phyloP scores from a whole-genome alignment of 2,888 invertebrate genomes.

The Nemotelus pantherinus region DNA sequence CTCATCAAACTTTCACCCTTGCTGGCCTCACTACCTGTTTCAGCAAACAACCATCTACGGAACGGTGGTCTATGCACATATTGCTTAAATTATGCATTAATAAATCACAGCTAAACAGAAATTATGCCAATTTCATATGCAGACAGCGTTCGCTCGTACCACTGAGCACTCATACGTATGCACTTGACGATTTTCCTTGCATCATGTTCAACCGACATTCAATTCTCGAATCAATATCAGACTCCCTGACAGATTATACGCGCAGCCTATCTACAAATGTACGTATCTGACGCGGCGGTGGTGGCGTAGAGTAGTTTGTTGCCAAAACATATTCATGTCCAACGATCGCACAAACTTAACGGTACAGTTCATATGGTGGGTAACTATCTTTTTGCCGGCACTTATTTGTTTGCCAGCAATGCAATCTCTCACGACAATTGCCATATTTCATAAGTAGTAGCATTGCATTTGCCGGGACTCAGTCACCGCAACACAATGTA shows the following conservation, averaged over 20 bases:
- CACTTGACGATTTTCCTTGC: not conserved
- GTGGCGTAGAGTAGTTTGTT: not conserved
- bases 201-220: not conserved
- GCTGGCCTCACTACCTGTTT: not conserved
- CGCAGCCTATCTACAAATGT: not conserved
- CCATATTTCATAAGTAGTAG: not conserved
- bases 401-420: not conserved
- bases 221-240: conserved; percentile 1
- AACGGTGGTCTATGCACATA: not conserved
- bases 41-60: not conserved
- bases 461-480: too few species aligned
- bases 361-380: not conserved
- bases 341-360: not conserved
- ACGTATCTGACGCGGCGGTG: not conserved
- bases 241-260: not conserved
- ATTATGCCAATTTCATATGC: conserved; percentile 1
- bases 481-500: not conserved
- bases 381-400: conserved; percentile 1
- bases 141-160: not conserved
- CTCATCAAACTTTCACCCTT: conserved; percentile 9
- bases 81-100: not conserved
- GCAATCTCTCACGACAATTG: conserved; percentile 8
- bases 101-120: not conserved
- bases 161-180: too few species aligned
- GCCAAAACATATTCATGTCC: conserved; percentile 6